Percentiles rank a stretch among this genome's conserved stretches.
These are phyloP conservation scores for Pararge aegeria DNA, from an alignment of 1,140 invertebrate genomes.

Conservation along the genomic window DNA sequence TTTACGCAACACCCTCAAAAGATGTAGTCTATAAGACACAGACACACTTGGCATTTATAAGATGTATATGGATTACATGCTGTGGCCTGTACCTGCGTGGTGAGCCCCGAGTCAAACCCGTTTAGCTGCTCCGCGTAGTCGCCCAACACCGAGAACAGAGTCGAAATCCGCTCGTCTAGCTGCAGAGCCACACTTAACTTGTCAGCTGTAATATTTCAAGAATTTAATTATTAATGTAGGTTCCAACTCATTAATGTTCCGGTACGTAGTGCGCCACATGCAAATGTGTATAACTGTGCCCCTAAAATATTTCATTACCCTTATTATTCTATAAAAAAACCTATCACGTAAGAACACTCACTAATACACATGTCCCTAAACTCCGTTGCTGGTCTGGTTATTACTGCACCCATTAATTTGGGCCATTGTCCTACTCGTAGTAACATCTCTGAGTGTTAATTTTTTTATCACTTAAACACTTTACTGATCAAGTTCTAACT, in stretches of 20 bases:
- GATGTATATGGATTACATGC: background rate
- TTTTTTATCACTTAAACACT: background rate
- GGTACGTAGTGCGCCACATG: no score
- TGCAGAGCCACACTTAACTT: slow-evolving; percentile 43
- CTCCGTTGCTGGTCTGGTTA: no score
- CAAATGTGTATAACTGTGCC: no score
- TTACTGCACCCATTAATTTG: no score
- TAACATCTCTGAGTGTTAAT: background rate
- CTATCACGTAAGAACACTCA: no score
- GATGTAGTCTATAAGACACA: no score
- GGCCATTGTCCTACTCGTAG: no score
- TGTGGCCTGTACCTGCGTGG: slow-evolving; percentile 44
- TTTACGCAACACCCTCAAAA: no score
- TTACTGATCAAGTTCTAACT: background rate
- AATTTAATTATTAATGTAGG: background rate
- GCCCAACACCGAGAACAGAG: slow-evolving; percentile 36
- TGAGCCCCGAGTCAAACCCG: slow-evolving; percentile 57
- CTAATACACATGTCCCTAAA: no score
- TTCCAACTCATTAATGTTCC: background rate
- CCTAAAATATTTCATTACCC: no score
- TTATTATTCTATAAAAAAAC: no score
- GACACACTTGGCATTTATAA: no score
- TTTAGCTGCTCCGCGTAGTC: slow-evolving; percentile 57
- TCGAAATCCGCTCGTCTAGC: slow-evolving; percentile 42
- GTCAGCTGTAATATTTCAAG: slow-evolving; percentile 36